phyloP scores from a whole-genome alignment of 2,888 invertebrate species.

The Sesia apiformis region DNA sequence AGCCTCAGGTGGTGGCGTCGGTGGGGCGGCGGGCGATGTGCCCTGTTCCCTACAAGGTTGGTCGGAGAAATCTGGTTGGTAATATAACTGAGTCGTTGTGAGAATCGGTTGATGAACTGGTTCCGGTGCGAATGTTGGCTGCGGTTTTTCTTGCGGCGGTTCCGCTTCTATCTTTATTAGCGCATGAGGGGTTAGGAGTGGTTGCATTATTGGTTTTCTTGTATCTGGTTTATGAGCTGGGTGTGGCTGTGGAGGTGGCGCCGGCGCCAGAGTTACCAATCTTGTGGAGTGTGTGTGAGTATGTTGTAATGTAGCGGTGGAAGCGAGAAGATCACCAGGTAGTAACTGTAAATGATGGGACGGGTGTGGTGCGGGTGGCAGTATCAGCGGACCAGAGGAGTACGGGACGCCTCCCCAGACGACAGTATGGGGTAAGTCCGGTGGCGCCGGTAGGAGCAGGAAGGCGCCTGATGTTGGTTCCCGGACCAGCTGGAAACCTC shows the following conservation, averaged over 20 bases:
- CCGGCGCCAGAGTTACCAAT: conserved; percentile 78
- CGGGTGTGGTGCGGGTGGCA: conserved; percentile 70
- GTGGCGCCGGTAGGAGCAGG: conserved; percentile 84
- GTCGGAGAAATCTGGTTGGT: conserved; percentile 63
- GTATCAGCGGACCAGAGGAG: conserved; percentile 50
- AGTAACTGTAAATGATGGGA: conserved; percentile 79
- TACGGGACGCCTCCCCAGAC: conserved; percentile 82
- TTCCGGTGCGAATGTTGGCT: conserved; percentile 56
- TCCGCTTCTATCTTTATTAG: conserved; percentile 85
- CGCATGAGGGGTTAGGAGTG: conserved; percentile 61
- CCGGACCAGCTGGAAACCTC: conserved; percentile 89
- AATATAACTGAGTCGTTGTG: conserved; percentile 73
- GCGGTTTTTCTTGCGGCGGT: conserved; percentile 59
- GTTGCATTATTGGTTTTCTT: conserved; percentile 66
- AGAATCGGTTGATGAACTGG: conserved; percentile 67
- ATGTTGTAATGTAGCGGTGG: conserved; percentile 78
- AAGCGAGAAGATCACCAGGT: conserved; percentile 78
- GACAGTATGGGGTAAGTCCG: conserved; percentile 81
- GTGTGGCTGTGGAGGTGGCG: conserved; percentile 57
- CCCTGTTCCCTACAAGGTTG: conserved; percentile 70
- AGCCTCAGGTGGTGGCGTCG: conserved; percentile 65
- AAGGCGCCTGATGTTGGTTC: conserved; percentile 90
- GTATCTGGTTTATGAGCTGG: conserved; percentile 41
- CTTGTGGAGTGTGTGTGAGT: conserved; percentile 81
- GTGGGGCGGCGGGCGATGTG: conserved; percentile 77